These are phyloP conservation scores for Microtus oregoni DNA, from an alignment of 2,113 vertebrate species.

Conservation along the genomic window DNA sequence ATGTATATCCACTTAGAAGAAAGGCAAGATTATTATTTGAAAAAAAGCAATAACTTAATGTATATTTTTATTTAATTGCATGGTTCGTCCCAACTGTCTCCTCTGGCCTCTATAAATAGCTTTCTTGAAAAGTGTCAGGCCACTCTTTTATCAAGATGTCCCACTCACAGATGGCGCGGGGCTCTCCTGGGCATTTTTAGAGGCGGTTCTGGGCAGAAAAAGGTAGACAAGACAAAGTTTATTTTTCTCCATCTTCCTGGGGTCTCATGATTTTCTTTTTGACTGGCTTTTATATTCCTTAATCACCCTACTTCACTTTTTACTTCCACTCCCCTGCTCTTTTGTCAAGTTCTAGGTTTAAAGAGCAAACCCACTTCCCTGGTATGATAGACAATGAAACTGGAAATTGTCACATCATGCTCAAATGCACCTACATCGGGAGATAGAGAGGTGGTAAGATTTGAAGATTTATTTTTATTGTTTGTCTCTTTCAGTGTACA, in stretches of 20 bases:
- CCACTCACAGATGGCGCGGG: not conserved
- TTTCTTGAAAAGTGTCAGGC: not conserved
- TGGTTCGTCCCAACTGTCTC: slow-evolving; percentile 22
- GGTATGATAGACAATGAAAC: no score
- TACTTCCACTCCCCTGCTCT: no score
- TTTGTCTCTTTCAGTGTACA: no score
- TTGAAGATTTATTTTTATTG: no score
- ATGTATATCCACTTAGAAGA: not conserved
- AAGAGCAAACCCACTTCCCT: no score
- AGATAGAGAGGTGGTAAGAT: no score
- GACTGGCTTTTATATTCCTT: not conserved
- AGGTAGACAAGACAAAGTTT: not conserved
- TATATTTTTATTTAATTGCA: slow-evolving; percentile 6
- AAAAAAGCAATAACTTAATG: not conserved
- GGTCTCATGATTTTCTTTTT: not conserved
- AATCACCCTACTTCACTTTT: not conserved
- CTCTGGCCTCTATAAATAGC: not conserved
- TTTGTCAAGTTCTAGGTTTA: no score
- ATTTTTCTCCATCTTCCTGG: not conserved
- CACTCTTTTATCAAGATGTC: slow-evolving; percentile 11
- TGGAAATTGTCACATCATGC: no score
- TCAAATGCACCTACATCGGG: no score
- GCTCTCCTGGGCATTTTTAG: not conserved
- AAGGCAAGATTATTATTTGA: slow-evolving; percentile 8
- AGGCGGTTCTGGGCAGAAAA: not conserved